Conservation (phyloP, 2,888 invertebrate species). For the Brachypterus glaber region DNA sequence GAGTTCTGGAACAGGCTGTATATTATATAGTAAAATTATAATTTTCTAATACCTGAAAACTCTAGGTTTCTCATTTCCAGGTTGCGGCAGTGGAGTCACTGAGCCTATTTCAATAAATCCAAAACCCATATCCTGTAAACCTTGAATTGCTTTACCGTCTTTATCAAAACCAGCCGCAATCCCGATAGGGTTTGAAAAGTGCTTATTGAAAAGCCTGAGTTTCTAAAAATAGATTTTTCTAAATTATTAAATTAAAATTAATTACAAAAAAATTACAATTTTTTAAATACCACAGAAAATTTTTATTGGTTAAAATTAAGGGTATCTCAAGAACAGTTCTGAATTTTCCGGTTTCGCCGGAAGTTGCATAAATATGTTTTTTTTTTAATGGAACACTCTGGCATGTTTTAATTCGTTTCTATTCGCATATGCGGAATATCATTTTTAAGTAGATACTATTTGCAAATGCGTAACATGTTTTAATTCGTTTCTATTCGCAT, state of each 20-base stretch:
- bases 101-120: slow-evolving; percentile 95
- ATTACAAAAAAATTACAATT: slow-evolving; percentile 1
- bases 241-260: neutral
- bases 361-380: no score
- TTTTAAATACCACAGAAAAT: neutral
- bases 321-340: neutral
- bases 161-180: slow-evolving; percentile 99
- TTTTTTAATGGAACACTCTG: no score
- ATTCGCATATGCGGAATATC: no score
- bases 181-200: slow-evolving; percentile 86
- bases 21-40: no score
- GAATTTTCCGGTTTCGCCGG: no score
- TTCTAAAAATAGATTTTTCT: slow-evolving; percentile 43
- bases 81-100: slow-evolving; percentile 87
- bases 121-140: slow-evolving; percentile 78
- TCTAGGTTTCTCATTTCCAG: slow-evolving; percentile 86
- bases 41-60: no score
- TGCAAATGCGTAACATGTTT: no score
- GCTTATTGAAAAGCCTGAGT: slow-evolving; percentile 59
- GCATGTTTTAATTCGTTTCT: no score
- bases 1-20: no score
- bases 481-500: no score
- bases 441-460: no score
- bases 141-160: slow-evolving; percentile 82
- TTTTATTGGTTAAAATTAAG: slow-evolving; percentile 3